These are phyloP conservation scores for Cyprinodon diabolis DNA, from an alignment of 2,797 vertebrate genomes.

Conservation along the genomic window DNA sequence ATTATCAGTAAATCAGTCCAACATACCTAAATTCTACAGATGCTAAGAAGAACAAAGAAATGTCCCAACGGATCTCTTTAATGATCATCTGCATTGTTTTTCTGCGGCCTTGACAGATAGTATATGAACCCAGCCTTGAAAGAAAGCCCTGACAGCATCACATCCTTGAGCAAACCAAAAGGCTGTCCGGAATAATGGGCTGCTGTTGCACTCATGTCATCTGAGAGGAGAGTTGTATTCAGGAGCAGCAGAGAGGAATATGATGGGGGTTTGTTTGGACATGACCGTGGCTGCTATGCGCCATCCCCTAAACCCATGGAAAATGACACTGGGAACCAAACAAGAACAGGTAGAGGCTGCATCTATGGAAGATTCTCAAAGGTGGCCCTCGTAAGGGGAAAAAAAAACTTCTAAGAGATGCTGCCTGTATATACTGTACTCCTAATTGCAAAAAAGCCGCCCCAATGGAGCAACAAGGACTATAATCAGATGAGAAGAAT, in stretches of 20 bases:
- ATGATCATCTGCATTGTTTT: slow-evolving; percentile 68
- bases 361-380: slow-evolving; percentile 23
- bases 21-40: slow-evolving; percentile 21
- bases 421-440: slow-evolving; percentile 37
- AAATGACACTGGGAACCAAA: slow-evolving; percentile 62
- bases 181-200: slow-evolving; percentile 71
- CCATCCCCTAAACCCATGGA: slow-evolving; percentile 63
- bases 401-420: slow-evolving; percentile 38
- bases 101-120: slow-evolving; percentile 60
- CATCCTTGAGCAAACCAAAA: slow-evolving; percentile 72
- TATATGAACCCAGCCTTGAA: slow-evolving; percentile 67
- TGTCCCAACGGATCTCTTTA: slow-evolving; percentile 41
- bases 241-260: slow-evolving; percentile 46
- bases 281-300: slow-evolving; percentile 53
- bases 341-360: slow-evolving; percentile 46
- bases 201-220: slow-evolving; percentile 67
- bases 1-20: slow-evolving; percentile 15
- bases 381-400: slow-evolving; percentile 13
- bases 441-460: slow-evolving; percentile 34
- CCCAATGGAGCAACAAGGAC: slow-evolving; percentile 27
- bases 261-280: slow-evolving; percentile 76
- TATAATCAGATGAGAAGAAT: slow-evolving; percentile 66
- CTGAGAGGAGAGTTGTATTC: slow-evolving; percentile 55
- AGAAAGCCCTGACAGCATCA: slow-evolving; percentile 71
- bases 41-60: slow-evolving; percentile 24